Evolutionary conservation across 1,140 invertebrate species (phyloP), one percentile per base, ranked within the genome.

Genomic region (Pseudomyrmex concolor): DNA sequence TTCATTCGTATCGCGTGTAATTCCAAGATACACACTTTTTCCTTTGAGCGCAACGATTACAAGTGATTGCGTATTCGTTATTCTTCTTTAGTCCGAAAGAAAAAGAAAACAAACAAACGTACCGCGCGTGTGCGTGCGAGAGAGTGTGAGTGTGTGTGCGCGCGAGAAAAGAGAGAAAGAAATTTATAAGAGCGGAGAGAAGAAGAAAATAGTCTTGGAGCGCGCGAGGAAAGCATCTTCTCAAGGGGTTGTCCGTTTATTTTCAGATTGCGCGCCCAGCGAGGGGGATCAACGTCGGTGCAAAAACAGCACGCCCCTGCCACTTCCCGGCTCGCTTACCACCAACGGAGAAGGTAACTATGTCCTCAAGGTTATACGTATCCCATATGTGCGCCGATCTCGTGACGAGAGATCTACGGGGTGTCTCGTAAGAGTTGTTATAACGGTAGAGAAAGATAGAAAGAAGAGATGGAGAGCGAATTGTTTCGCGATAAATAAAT

Each of bases 261-360:
- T 95, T 95, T 59, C 95, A 97, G 96, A 96, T 93, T 95, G 96
- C 91, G 95, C 96, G 71, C 95, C 96, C 76, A 96, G 95, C 89
- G 96, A 96, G 95, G 94, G 94, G 89, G 95, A 95, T 90, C 94
- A 94, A 85, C 91, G 94, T 84, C 85, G 90, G 68, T 90, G 86
- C 89, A 91, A 90, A 87, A 92, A 90, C 84, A 94, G 86, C 94
- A 95, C 88, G 94, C 94, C 94, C 94, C 94, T 91, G 94, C 95
- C 95, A 90, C 95, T 94, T 91, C 95, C 95, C 78, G 96, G 95
- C 78, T 97, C 96, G 80, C 95, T 97, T 83, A 96, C 96, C 90
- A 97, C 96, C 89, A 96, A 96, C 92, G 96, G 96, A 87, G 96
- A 97, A 95, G 96, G 96, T 97, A 94, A 95, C 93, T 92, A 86